Base-by-base conservation (phyloP, 1,140 invertebrate species). In the Heliconius hewitsoni region DNA sequence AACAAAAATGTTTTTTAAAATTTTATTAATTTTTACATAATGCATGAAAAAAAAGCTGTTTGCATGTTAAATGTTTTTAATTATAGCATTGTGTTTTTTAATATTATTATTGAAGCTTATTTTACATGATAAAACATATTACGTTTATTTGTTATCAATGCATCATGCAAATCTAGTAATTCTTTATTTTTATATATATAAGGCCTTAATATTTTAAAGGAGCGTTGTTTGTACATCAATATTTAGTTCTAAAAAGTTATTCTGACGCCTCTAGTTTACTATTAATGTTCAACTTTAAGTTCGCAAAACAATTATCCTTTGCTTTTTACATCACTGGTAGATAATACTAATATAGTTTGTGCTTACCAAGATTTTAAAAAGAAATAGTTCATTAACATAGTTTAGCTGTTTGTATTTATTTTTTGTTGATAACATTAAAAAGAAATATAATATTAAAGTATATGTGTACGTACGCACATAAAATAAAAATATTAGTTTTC, bases 1-100 rank as follows among this genome's bases (percentile, higher is more conserved):
- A 83, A 76, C 57, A 16, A 46, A 66, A 66, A 27, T 66, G 27
- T 66, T 66, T 66, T 30, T 57, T 1, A 9, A 30, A 23, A 57
- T 57, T 57, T 57, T 57, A 11, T 57, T 1, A 23, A 3, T 66
- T 57, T 6, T 19, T 39, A 19, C 72, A 73, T 42, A 27, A 23
- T 72, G 78, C 78, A 79, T 79, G 78, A 79, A 57, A 27, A 57
- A 27, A 19, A 76, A n/a, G 23, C 18, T 76, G 16, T 80, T 76
- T 80, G 79, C 79, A 80, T 80, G 79, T 72, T 57, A 71, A 39
- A 50, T 76, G 3, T 79, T 52, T 74, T 80, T 27, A 34, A 30
- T 73, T 73, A 37, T 19, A 66, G 34, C 77, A 70, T 76, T 76
- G 39, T 80, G 79, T 72, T 80, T 81, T 80, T 66, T 66, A 11